Percentiles rank a stretch among this genome's conserved stretches.
phyloP scores from a whole-genome alignment of 2,888 invertebrate species.

The Silvanus unidentatus region DNA sequence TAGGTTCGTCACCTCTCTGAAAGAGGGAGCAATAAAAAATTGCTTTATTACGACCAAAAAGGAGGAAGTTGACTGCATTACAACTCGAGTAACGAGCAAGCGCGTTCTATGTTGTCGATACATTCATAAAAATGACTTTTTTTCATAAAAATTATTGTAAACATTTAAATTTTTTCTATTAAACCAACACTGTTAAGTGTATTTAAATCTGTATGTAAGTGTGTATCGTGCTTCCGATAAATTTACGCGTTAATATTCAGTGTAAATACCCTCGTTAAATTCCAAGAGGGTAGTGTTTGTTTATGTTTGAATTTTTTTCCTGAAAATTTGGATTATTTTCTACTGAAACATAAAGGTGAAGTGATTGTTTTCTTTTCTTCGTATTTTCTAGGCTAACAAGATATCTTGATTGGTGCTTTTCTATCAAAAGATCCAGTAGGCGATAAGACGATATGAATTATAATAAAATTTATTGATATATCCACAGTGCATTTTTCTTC shows the following conservation, averaged over 20 bases:
- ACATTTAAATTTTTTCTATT: not conserved
- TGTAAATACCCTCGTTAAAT: not conserved
- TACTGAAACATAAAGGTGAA: not conserved
- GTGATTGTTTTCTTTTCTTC: too few species aligned
- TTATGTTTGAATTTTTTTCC: slow-evolving; percentile 1
- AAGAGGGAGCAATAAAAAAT: too few species aligned
- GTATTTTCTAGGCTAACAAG: too few species aligned
- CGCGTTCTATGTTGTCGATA: slow-evolving; percentile 32
- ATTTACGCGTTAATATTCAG: not conserved
- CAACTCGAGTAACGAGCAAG: slow-evolving; percentile 19
- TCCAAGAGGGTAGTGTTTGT: not conserved
- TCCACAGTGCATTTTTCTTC: too few species aligned
- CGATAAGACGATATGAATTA: too few species aligned
- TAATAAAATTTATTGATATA: too few species aligned
- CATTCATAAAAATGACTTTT: slow-evolving; percentile 21
- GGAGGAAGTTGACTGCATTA: too few species aligned
- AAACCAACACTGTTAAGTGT: too few species aligned
- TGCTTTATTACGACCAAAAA: too few species aligned
- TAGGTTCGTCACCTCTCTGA: too few species aligned
- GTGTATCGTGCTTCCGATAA: not conserved
- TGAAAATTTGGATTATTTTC: not conserved
- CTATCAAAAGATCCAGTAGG: too few species aligned
- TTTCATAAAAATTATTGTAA: slow-evolving; percentile 1
- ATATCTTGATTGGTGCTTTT: too few species aligned
- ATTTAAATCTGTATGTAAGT: not conserved